Evolutionary conservation across 2,888 invertebrate genomes (phyloP), one percentile per base, ranked within the genome.

Genomic region (Hofmannophila pseudospretella): DNA sequence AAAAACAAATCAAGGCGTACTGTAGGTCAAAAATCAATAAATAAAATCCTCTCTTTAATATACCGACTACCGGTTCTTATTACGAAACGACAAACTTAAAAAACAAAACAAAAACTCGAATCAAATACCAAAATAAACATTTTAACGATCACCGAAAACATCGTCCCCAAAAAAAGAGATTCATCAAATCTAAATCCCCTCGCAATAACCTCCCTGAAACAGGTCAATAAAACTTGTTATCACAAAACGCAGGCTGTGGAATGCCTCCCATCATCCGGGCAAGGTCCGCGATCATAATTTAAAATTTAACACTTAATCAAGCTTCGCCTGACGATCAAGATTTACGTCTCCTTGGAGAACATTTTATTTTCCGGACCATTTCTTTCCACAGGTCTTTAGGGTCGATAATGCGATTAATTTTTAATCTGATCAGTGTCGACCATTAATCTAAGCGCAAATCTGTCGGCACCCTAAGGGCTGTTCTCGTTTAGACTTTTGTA

Each of bases 241-340:
- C 40, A 26, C 36, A 30, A 41, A 41, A 36, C 31, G 36, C 40
- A 37, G 36, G 28, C 33, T 14, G 23, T 30, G 13, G 51, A 57
- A 54, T 54, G 16, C 45, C 45, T 41, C 44, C 44, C 52, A 49
- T 51, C 45, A 47, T n/a, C 39, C 37, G 39, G 43, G 53, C 58
- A 54, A 57, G 59, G 50, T 53, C 48, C 43, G 42, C 51, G 63
- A 65, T 72, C 65, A 74, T 77, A 75, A 78, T 75, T 80, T 77
- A 79, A 78, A 79, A 81, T 80, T 80, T 78, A 79, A 70, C 75
- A 74, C 76, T 81, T 76, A 78, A 82, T 84, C 81, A 82, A 80
- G 72, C 65, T 69, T 63, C 53, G 54, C 52, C 67, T 72, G 75
- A 78, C 75, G 78, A 77, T 74, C 72, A 64, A 69, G 70, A 75